Base-by-base conservation (phyloP, 2,888 invertebrate species). In the Agapetus fuscipes region DNA sequence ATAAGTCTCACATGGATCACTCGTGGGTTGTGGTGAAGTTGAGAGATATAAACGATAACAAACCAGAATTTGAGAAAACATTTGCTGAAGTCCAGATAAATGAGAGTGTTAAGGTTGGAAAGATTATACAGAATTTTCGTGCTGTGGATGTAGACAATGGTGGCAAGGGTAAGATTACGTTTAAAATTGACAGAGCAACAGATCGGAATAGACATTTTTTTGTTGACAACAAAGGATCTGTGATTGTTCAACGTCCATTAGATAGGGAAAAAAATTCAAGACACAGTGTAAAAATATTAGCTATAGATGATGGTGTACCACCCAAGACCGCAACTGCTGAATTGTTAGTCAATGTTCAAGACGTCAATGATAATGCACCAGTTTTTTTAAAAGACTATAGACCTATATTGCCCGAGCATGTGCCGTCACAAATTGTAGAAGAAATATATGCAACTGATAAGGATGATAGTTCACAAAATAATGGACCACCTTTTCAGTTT, bases 61-160 rank as follows among this genome's bases (percentile, higher is more conserved):
- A 56, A 3, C 75, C 75, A 6, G 62, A 64, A 29, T 76, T 76
- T 54, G 64, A 66, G 48, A 56, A 64, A 37, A 64, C 64, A n/a
- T 59, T 81, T 54, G 80, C 84, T 45, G 82, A 79, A 59, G 76
- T 75, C 7, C 72, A 73, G 14, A 79, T 82, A 2, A 72, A 71
- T 45, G 86, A 87, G 54, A 81, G 83, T 55, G 79, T 80, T 1
- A 72, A 73, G 49, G 71, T 80, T 26, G 83, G 83, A 3, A 79
- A 78, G 48, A 72, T 71, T 48, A 58, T 87, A 36, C 82, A 83
- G 55, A 78, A 77, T 2, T 87, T 86, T 61, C 74, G 74, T 48
- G 86, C 86, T 1, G 76, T 76, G 1, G 87, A 88, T 64, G 79
- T 78, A 1, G 87, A 88, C 59, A 82, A 81, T 54, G 80, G 80